Evolutionary conservation across 2,113 vertebrate genomes (phyloP).

Genomic region (Dicrurus megarhynchus): DNA sequence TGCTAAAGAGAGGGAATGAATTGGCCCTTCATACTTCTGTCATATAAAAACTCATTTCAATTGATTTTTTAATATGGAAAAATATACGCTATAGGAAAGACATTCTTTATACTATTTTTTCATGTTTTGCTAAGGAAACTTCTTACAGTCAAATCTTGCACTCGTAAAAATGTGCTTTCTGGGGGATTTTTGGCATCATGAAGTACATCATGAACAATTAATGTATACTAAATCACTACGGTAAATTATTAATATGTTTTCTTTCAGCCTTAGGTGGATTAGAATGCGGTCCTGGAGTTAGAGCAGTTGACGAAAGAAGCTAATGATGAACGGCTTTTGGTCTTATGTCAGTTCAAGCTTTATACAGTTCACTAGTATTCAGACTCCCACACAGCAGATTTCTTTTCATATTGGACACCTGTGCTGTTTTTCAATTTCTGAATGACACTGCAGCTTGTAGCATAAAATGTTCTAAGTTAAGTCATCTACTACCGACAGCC

Average conservation of each 20-base stretch:
- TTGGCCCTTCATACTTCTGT: constrained; percentile 19
- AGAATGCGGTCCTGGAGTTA: background rate
- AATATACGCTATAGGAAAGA: background rate
- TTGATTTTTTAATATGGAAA: constrained; percentile 54
- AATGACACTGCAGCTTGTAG: background rate
- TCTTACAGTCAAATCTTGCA: background rate
- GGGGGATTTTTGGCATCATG: background rate
- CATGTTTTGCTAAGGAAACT: constrained; percentile 10
- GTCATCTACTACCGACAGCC: background rate
- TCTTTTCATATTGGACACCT: background rate
- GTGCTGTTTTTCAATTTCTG: background rate
- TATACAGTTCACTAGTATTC: background rate
- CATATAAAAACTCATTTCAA: constrained; percentile 24
- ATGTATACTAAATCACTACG: background rate
- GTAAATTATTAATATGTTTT: constrained; percentile 10
- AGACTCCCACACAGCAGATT: background rate
- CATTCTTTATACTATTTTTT: background rate
- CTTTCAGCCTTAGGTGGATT: background rate
- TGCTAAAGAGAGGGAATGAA: constrained; percentile 40
- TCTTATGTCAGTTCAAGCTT: background rate
- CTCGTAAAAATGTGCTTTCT: background rate
- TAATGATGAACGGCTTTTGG: background rate
- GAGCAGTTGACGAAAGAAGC: background rate
- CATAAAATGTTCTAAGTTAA: background rate
- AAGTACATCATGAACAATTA: constrained; percentile 7